These are phyloP conservation scores for Callithrix jacchus DNA, from an alignment of 2,113 vertebrate genomes.

Conservation along the genomic window DNA sequence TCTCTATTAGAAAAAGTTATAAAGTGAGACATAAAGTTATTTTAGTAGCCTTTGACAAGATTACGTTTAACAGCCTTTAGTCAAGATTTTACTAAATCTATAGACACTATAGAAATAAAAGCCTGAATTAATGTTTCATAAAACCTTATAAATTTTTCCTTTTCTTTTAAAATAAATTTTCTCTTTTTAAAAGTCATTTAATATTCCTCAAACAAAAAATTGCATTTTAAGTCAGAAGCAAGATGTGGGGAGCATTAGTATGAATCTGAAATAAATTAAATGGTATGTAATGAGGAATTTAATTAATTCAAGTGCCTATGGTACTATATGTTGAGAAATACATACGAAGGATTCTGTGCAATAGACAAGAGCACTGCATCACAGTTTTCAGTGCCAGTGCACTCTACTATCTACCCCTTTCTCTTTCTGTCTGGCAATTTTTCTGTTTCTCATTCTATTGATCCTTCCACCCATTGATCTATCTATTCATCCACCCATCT, in stretches of 20 bases:
- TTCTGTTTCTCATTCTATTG: not conserved
- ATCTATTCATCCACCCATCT: not conserved
- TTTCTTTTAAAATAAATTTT: slow-evolving; percentile 27
- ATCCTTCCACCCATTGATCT: not conserved
- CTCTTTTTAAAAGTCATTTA: slow-evolving; percentile 38
- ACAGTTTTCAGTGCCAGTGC: not conserved
- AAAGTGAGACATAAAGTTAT: slow-evolving; percentile 53
- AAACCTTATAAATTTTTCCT: slow-evolving; percentile 68
- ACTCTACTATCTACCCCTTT: not conserved
- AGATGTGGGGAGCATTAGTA: not conserved
- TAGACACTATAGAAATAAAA: slow-evolving; percentile 59
- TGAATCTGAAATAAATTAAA: slow-evolving; percentile 47
- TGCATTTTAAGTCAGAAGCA: slow-evolving; percentile 46
- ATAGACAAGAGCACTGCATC: not conserved
- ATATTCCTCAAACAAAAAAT: not conserved
- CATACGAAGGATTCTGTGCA: not conserved
- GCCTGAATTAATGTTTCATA: slow-evolving; percentile 38
- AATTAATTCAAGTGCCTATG: not conserved
- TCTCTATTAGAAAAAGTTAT: slow-evolving; percentile 47
- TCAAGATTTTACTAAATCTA: slow-evolving; percentile 62
- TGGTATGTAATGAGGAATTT: not conserved
- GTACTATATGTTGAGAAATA: not conserved
- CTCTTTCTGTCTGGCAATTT: not conserved
- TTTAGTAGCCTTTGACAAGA: slow-evolving; percentile 57
- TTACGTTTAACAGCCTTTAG: slow-evolving; percentile 58